These are phyloP conservation scores for Coryphaenoides rupestris DNA, from an alignment of 2,113 vertebrate species.

Conservation along the genomic window DNA sequence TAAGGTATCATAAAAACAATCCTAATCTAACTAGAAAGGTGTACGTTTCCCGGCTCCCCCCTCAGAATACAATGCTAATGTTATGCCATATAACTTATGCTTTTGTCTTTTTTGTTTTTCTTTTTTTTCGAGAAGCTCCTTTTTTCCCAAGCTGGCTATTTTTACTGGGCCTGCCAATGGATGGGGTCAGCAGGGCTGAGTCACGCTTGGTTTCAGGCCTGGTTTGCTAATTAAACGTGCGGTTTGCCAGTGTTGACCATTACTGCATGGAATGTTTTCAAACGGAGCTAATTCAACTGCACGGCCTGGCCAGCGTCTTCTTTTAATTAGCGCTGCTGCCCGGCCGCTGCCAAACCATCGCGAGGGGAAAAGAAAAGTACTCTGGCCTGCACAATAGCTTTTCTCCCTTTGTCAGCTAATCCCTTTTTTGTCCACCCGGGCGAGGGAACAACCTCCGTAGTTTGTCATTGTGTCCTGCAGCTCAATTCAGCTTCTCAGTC, in stretches of 20 bases:
- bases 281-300: slow-evolving; percentile 68
- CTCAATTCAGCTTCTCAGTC: slow-evolving; percentile 28
- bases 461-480: slow-evolving; percentile 39
- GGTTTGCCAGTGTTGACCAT: slow-evolving; percentile 71
- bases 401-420: slow-evolving; percentile 55
- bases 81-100: slow-evolving; percentile 32
- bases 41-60: slow-evolving; percentile 30
- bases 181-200: slow-evolving; percentile 70
- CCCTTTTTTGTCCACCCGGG: slow-evolving; percentile 53
- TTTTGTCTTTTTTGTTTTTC: slow-evolving; percentile 18
- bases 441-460: not conserved
- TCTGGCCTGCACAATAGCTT: slow-evolving; percentile 54
- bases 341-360: slow-evolving; percentile 59
- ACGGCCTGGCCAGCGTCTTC: slow-evolving; percentile 64
- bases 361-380: slow-evolving; percentile 48
- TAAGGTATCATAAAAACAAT: no score
- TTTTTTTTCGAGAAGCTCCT: slow-evolving; percentile 57
- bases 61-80: slow-evolving; percentile 31
- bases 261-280: slow-evolving; percentile 74
- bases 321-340: slow-evolving; percentile 67
- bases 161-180: slow-evolving; percentile 64
- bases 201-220: slow-evolving; percentile 69
- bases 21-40: slow-evolving; percentile 19
- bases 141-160: slow-evolving; percentile 76
- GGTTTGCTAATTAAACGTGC: slow-evolving; percentile 77